phyloP scores from a whole-genome alignment of 1,140 invertebrate genomes.

The Drosophila grimshawi region DNA sequence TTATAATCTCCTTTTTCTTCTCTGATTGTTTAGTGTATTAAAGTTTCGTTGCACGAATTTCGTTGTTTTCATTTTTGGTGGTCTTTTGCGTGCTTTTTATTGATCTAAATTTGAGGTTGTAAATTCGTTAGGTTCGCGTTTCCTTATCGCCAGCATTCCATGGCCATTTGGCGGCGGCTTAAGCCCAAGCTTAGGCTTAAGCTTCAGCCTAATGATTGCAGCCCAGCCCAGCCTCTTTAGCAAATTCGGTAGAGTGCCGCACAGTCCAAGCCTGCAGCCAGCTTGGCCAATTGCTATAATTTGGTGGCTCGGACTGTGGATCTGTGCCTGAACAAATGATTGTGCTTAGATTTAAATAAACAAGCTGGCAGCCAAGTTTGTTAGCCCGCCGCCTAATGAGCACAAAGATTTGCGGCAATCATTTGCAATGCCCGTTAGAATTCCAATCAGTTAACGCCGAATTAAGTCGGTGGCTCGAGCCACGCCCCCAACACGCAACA shows the following conservation, averaged over 20 bases:
- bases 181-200: conserved; percentile 12
- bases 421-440: conserved; percentile 59
- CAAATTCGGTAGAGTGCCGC: conserved; percentile 27
- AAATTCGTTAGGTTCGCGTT: conserved; percentile 63
- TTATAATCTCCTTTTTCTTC: background rate
- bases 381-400: conserved; percentile 62
- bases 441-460: conserved; percentile 77
- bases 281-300: conserved; percentile 64
- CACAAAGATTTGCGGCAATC: conserved; percentile 62
- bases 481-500: conserved; percentile 62
- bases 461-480: conserved; percentile 55
- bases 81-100: conserved; percentile 59
- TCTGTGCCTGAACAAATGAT: conserved; percentile 18
- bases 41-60: background rate
- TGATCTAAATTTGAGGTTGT: conserved; percentile 73
- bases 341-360: conserved; percentile 51
- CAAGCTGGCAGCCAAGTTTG: conserved; percentile 48
- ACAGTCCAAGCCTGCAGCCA: conserved; percentile 7
- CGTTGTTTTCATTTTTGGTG: conserved; percentile 14
- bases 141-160: conserved; percentile 65
- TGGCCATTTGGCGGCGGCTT: conserved; percentile 10
- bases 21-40: too few species aligned
- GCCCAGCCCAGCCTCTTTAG: conserved; percentile 41
- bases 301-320: conserved; percentile 36
- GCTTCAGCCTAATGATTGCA: conserved; percentile 42